Evolutionary conservation across 2,113 vertebrate species (phyloP).

Genomic region (Python bivittatus): DNA sequence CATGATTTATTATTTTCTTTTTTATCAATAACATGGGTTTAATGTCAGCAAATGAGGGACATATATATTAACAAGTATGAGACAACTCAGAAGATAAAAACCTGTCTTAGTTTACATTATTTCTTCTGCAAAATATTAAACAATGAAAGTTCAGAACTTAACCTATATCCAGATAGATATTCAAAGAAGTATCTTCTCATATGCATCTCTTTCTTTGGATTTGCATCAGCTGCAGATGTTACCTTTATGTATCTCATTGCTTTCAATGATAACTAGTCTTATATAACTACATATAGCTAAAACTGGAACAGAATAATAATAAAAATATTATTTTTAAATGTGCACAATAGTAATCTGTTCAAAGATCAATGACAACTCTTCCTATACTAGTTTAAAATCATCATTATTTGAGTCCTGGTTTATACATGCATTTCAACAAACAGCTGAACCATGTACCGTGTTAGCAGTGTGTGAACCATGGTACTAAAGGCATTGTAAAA

Average conservation of each 20-base stretch:
- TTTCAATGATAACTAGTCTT: neutral
- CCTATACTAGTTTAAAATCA: neutral
- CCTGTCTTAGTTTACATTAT: conserved; percentile 3
- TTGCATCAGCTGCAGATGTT: neutral
- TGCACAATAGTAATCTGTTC: neutral
- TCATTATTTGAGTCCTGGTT: neutral
- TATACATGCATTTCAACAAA: neutral
- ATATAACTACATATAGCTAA: neutral
- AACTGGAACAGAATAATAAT: neutral
- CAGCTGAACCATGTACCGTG: no score
- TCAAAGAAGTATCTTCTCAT: neutral
- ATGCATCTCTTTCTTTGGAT: neutral
- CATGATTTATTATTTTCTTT: neutral
- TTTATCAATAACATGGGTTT: neutral
- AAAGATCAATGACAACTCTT: neutral
- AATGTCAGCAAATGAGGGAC: neutral
- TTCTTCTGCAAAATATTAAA: conserved; percentile 27
- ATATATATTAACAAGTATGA: conserved; percentile 18
- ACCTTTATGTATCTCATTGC: neutral
- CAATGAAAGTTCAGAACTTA: conserved; percentile 26
- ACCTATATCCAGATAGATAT: neutral
- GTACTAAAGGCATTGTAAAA: neutral
- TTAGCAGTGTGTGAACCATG: no score
- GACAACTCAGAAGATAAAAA: conserved; percentile 13
- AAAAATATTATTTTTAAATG: neutral